Base-by-base conservation (phyloP, 2,797 vertebrate genomes). In the Cetoscarus ocellatus region DNA sequence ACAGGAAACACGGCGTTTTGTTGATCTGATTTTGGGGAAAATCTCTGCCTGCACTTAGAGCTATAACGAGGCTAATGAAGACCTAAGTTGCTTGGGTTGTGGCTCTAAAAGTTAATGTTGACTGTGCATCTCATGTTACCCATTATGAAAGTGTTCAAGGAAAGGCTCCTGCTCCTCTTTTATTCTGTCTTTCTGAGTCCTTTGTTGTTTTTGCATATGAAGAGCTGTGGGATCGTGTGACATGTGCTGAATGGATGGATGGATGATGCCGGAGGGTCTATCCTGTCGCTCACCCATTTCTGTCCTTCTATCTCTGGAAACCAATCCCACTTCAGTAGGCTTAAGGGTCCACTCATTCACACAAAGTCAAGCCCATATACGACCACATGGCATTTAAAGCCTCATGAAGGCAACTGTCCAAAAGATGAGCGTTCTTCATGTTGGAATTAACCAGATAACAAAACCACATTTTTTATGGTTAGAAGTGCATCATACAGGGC, bases 101-200 rank as follows among this genome's bases (percentile, higher is more conserved):
- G 42, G 19, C 52, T 13, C 14, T 50, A 53, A 48, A 36, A 55
- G 8, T 14, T 8, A 18, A 6, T 55, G 11, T 35, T 44, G 42
- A 17, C 43, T 59, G 7, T 57, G 40, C n/a, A 45, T 76, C 76
- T 85, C 59, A 60, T 59, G 81, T 88, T 45, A 75, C 75, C 39
- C 34, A 8, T 48, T 68, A 63, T n/a, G 13, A 82, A 69, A 65
- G 27, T 50, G 67, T 65, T 89, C 70, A 77, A 84, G 83, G 70
- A 60, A 47, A 8, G 19, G 27, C 65, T 68, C n/a, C 52, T 52
- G 42, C 8, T 43, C 64, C 18, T 67, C 34, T 67, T 57, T 54
- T 6, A 5, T 58, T 71, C 58, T 67, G 60, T 64, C 7, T 40
- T 1, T 53, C 34, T 34, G 14, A 51, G 40, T n/a, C 52, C 55